A percentile compares a stretch with the other conserved stretches of the same genome.
phyloP scores from a whole-genome alignment of 2,797 vertebrate genomes.

The Phalanger gymnotis region DNA sequence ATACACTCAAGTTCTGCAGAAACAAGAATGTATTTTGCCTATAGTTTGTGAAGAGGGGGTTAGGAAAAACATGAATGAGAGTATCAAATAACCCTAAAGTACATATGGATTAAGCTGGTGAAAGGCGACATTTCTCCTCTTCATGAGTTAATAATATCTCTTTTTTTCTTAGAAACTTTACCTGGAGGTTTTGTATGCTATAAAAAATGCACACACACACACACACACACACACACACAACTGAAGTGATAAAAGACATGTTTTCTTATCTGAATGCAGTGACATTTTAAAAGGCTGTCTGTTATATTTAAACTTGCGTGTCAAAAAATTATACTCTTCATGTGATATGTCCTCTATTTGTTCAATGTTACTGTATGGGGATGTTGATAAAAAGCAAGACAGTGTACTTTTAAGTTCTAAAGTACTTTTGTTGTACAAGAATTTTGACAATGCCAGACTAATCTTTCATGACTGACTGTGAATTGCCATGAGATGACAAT shows the following conservation, averaged over 20 bases:
- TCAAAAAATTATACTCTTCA: constrained; percentile 84
- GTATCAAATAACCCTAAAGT: constrained; percentile 84
- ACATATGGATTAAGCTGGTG: constrained; percentile 85
- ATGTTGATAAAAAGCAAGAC: constrained; percentile 84
- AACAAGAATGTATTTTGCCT: constrained; percentile 64
- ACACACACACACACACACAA: constrained; percentile 18
- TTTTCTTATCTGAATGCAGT: constrained; percentile 85
- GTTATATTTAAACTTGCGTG: constrained; percentile 84
- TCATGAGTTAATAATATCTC: constrained; percentile 83
- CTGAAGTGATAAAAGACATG: constrained; percentile 85
- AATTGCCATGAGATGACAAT: constrained; percentile 83
- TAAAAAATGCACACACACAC: constrained; percentile 42
- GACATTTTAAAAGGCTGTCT: constrained; percentile 88
- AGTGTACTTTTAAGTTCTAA: constrained; percentile 83
- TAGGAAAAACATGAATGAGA: constrained; percentile 84
- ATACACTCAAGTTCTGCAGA: constrained; percentile 76
- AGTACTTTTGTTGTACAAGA: constrained; percentile 83
- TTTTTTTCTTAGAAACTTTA: constrained; percentile 84
- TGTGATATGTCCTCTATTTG: constrained; percentile 83
- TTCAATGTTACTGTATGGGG: constrained; percentile 80
- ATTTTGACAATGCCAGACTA: constrained; percentile 84
- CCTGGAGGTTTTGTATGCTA: constrained; percentile 69
- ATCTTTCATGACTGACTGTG: constrained; percentile 85
- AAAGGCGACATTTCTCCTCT: constrained; percentile 85
- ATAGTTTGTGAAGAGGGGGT: constrained; percentile 78